Base-by-base conservation (phyloP, 2,888 invertebrate species). In the Noctua fimbriata region DNA sequence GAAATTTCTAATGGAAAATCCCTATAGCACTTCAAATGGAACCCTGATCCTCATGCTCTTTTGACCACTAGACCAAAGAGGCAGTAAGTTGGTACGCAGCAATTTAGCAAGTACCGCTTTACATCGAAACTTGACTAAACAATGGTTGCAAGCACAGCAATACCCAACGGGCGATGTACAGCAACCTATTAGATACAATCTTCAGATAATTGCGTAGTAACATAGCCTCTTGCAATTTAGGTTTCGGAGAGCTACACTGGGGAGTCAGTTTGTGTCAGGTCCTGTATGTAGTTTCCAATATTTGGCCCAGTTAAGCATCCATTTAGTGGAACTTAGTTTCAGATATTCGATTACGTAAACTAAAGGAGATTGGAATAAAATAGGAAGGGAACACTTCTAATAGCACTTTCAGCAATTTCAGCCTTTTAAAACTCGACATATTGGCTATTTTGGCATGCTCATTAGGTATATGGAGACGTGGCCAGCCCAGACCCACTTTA, bases 221-320 rank as follows among this genome's bases (percentile, higher is more conserved):
- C 84, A 73, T 65, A 49, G 75, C 69, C 52, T 77, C 83, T 85
- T 74, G 82, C 72, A 84, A 89, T 87, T 87, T 82, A 85, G 86
- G 83, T 83, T 87, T 76, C 83, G 82, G 81, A 84, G 36, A 76
- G 72, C 41, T 79, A 60, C 85, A 76, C 85, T n/a, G 7, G 85
- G 85, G 85, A 85, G 69, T 47, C 52, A 18, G 36, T 65, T 72
- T 65, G 73, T 32, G 49, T 67, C 32, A 63, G 21, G n/a, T 81
- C 16, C 32, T 66, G 65, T 41, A 36, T 60, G 24, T 21, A 49
- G 58, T 60, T 36, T 44, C 32, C 58, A 81, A 81, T 52, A 77
- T 76, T 81, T 67, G 52, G 6, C 9, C 67, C 4, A 76, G 52
- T 81, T 71, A 24, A 24, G 24, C 60, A 28, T 44, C 14, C 14